phyloP scores from a whole-genome alignment of 2,113 vertebrate species.

The Abramis brama region DNA sequence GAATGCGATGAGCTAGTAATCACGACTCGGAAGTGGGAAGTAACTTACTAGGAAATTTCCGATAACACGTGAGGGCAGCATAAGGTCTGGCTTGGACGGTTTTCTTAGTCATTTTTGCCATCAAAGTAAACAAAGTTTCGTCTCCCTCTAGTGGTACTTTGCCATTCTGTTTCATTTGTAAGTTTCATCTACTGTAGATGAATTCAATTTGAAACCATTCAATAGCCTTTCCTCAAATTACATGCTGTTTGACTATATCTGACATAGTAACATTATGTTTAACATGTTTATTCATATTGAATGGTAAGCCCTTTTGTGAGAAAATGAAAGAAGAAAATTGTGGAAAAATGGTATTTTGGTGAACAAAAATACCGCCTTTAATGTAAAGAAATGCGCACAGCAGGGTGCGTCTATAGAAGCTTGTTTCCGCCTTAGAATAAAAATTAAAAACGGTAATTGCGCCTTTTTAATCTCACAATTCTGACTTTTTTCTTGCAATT shows the following conservation, averaged over 20 bases:
- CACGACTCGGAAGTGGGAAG: no score
- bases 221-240: background rate
- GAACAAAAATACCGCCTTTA: no score
- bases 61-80: no score
- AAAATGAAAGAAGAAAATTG: background rate
- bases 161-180: background rate
- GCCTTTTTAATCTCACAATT: no score
- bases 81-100: background rate
- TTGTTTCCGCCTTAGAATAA: no score
- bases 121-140: background rate
- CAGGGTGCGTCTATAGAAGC: no score
- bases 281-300: background rate
- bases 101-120: background rate
- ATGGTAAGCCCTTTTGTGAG: background rate
- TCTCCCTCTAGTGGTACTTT: conserved; percentile 12
- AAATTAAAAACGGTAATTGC: no score
- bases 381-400: no score
- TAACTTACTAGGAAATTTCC: no score
- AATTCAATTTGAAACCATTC: background rate
- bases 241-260: background rate
- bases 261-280: background rate
- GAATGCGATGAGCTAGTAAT: no score
- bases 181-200: background rate
- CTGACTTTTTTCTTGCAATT: no score
- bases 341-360: no score